These are phyloP conservation scores for Propithecus deckenii DNA, from an alignment of 2,797 vertebrate species.

Conservation along the genomic window DNA sequence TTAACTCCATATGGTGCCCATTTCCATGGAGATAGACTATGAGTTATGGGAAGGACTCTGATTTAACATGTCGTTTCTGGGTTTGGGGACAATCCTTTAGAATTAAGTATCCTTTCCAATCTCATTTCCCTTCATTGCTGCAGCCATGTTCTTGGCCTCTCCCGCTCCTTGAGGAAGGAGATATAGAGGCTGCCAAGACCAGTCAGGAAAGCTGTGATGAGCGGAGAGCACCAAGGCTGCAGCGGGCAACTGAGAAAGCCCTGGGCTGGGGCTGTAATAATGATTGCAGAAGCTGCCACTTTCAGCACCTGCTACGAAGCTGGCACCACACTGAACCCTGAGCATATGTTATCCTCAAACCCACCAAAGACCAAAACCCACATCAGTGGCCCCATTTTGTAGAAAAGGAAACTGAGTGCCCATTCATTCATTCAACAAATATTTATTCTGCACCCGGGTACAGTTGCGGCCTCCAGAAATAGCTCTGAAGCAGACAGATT, in stretches of 20 bases:
- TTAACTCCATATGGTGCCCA: slow-evolving; percentile 90
- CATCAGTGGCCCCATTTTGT: not conserved
- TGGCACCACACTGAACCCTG: not conserved
- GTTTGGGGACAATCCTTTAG: slow-evolving; percentile 81
- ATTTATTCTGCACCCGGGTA: not conserved
- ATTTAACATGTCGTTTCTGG: slow-evolving; percentile 80
- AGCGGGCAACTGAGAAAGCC: not conserved
- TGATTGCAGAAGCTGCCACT: not conserved
- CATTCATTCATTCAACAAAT: not conserved
- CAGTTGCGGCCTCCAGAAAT: not conserved
- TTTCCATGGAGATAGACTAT: slow-evolving; percentile 88
- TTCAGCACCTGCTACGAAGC: not conserved
- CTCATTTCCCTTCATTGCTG: slow-evolving; percentile 42
- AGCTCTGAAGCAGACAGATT: not conserved
- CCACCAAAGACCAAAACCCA: not conserved
- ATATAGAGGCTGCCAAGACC: not conserved
- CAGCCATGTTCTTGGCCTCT: not conserved
- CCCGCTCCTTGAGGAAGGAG: not conserved
- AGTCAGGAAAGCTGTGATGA: not conserved
- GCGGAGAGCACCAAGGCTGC: not conserved
- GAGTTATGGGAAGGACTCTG: slow-evolving; percentile 86
- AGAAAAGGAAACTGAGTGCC: not conserved
- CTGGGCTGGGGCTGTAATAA: not conserved
- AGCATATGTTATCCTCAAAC: not conserved
- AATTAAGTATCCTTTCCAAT: slow-evolving; percentile 78